Conservation (phyloP, 2,113 vertebrate genomes). For the Ictalurus punctatus region DNA sequence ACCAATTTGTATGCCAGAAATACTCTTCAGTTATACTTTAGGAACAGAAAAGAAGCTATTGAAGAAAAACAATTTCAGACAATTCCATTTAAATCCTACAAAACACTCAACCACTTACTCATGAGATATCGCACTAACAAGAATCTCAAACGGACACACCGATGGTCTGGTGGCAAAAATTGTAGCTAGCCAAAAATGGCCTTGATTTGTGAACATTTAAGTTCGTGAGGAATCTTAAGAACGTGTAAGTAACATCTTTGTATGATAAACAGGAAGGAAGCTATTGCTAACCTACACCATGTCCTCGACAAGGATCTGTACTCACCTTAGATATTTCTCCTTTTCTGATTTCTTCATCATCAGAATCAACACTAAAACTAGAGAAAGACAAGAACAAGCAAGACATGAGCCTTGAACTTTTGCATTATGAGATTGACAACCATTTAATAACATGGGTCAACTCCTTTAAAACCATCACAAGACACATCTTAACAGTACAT, state of each 20-base stretch:
- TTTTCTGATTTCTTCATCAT: background rate
- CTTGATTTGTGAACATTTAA: background rate
- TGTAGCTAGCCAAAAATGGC: too few species aligned
- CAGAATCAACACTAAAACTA: background rate
- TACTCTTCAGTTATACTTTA: too few species aligned
- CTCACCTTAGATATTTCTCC: constrained; percentile 8
- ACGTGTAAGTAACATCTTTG: background rate
- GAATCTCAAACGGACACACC: background rate
- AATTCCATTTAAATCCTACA: too few species aligned
- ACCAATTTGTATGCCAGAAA: too few species aligned
- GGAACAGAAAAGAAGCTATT: too few species aligned
- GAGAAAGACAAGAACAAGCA: background rate
- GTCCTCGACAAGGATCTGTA: background rate
- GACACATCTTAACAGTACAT: background rate
- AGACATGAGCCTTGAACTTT: background rate
- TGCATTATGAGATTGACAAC: background rate
- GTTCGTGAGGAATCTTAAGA: background rate
- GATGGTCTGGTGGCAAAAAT: too few species aligned
- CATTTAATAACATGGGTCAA: background rate
- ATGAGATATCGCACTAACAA: background rate
- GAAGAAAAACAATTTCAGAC: too few species aligned
- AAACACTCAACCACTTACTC: background rate
- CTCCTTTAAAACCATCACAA: background rate
- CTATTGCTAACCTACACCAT: background rate
- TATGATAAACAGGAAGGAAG: background rate